phyloP scores from a whole-genome alignment of 2,888 invertebrate genomes.

The Cephus spinipes region DNA sequence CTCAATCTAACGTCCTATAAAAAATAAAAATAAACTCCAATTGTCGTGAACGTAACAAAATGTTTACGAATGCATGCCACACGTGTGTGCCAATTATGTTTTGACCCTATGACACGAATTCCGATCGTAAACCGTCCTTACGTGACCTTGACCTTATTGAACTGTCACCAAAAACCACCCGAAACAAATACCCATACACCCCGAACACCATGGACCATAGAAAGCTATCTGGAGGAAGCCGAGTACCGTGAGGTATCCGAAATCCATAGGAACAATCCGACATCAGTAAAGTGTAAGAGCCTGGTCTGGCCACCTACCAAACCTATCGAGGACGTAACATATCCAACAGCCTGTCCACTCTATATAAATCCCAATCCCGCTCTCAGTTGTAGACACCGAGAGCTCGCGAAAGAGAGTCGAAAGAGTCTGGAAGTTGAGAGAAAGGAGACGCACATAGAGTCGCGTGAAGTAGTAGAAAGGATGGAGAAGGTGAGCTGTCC shows the following conservation, averaged over 20 bases:
- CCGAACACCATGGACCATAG: constrained; percentile 17
- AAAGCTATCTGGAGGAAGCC: constrained; percentile 35
- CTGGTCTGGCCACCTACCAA: constrained; percentile 60
- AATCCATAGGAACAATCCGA: constrained; percentile 12
- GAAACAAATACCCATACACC: not conserved
- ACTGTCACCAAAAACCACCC: not conserved
- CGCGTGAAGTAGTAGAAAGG: constrained; percentile 22
- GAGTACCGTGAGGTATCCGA: constrained; percentile 35
- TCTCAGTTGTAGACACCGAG: constrained; percentile 45
- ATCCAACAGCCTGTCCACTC: constrained; percentile 62
- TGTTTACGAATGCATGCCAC: not conserved
- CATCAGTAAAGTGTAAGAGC: constrained; percentile 46
- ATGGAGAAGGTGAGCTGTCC: constrained; percentile 60
- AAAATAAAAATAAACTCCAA: not conserved
- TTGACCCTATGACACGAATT: not conserved
- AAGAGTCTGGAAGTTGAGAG: constrained; percentile 42
- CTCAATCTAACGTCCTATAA: constrained; percentile 33
- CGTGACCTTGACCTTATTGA: constrained; percentile 7
- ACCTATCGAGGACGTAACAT: constrained; percentile 59
- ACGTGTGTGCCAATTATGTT: not conserved
- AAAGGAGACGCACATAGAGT: not conserved
- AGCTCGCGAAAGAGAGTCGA: constrained; percentile 52
- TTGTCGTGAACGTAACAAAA: not conserved
- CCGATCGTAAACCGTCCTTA: not conserved
- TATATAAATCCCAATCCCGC: constrained; percentile 62